Evolutionary conservation across 2,797 vertebrate genomes (phyloP), one percentile per base, ranked within the genome.

Genomic region (Myotis planiceps): DNA sequence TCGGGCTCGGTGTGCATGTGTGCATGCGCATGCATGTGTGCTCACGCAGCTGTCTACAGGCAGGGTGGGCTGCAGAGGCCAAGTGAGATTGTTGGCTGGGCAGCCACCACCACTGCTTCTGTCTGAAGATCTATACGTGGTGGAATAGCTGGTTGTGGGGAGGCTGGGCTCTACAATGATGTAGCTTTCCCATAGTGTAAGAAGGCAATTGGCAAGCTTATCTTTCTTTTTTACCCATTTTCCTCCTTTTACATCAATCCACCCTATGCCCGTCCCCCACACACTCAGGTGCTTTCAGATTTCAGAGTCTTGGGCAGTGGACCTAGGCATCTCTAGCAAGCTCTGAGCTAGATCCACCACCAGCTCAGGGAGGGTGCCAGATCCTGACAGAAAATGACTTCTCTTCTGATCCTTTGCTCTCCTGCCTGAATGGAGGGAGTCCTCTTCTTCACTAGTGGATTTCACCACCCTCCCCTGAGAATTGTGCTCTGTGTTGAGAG

Each of bases 281-380:
- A 97, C 74, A 96, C 91, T 97, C 97, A 97, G 97, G 97, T 98
- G 96, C 97, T 97, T 97, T 97, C 95, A 92, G 94, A 97, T 95
- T 94, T 95, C 93, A 92, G 93, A 71, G 81, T 93, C 95, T 97
- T 9, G 65, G 92, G 96, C 96, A 92, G 83, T 95, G 83, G 87
- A 90, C 72, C 34, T 84, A 88, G 92, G 89, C 87, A 74, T 92
- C 63, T 94, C 84, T 93, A 93, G 94, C 83, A 92, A 49, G 27
- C 75, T 92, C 82, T 94, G 47, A 75, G 82, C 84, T 95, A 92
- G 51, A 95, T 76, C 78, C 32, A 78, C 53, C 93, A 93, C 83
- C 92, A 92, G 96, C 71, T 90, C 86, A 89, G 87, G 66, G 51
- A 94, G 66, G 49, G 16, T 91, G 80, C 82, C 88, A 94, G 79